A percentile compares a stretch with the other conserved stretches of the same genome.
These are phyloP conservation scores for Chrysolina haemoptera DNA, from an alignment of 2,888 invertebrate species.

Conservation along the genomic window DNA sequence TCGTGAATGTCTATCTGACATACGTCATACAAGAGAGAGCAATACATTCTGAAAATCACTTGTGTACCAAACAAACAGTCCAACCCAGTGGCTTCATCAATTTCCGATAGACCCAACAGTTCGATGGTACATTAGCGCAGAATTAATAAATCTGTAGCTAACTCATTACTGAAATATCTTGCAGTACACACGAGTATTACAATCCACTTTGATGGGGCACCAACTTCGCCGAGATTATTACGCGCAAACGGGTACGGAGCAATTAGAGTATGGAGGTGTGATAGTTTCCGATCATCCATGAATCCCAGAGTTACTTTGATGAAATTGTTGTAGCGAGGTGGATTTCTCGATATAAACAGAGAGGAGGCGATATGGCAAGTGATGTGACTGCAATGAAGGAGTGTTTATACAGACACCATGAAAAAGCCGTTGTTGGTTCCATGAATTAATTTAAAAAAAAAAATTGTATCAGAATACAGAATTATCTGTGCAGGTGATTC, in stretches of 20 bases:
- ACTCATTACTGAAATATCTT: constrained; percentile 12
- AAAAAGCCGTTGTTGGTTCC: no score
- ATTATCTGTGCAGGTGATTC: no score
- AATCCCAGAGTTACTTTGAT: constrained; percentile 5
- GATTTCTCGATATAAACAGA: not conserved
- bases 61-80: not conserved
- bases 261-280: constrained; percentile 13
- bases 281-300: constrained; percentile 11
- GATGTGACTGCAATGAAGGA: no score
- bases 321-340: not conserved
- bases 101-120: not conserved
- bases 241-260: constrained; percentile 7
- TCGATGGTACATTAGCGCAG: not conserved
- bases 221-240: constrained; percentile 15
- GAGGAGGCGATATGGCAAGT: no score
- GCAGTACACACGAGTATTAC: constrained; percentile 2
- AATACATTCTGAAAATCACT: not conserved
- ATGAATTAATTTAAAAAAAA: no score
- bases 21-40: not conserved
- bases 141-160: constrained; percentile 3
- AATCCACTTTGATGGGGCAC: constrained; percentile 10
- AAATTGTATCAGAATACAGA: no score
- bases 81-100: not conserved
- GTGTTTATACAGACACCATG: no score
- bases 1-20: no score